Conservation (phyloP, 2,888 invertebrate species). For the Leptogaster cylindrica region DNA sequence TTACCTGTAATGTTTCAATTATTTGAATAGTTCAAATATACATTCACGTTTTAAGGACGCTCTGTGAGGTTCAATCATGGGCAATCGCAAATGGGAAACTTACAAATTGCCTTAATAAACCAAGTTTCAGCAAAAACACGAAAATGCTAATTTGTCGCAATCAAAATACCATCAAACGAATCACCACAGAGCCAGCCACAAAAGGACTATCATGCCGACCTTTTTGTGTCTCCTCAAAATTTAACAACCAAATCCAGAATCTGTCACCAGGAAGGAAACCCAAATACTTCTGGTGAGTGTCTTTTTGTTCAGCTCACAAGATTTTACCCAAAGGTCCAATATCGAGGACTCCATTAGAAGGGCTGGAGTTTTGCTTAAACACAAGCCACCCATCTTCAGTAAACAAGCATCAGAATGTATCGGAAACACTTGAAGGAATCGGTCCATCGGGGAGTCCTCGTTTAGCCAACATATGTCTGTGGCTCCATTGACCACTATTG, state of each 20-base stretch:
- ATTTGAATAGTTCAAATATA: too few species aligned
- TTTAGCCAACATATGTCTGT: constrained; percentile 33
- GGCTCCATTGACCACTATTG: constrained; percentile 18
- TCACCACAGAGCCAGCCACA: constrained; percentile 23
- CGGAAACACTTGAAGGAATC: constrained; percentile 33
- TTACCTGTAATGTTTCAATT: too few species aligned
- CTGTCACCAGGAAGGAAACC: constrained; percentile 18
- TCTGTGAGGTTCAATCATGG: too few species aligned
- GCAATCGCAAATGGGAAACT: too few species aligned
- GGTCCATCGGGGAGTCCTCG: constrained; percentile 16
- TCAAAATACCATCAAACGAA: constrained; percentile 34
- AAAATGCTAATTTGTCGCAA: constrained; percentile 41
- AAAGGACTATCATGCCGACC: constrained; percentile 29
- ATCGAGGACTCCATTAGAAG: constrained; percentile 13
- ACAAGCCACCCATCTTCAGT: constrained; percentile 18
- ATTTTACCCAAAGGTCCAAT: constrained; percentile 30
- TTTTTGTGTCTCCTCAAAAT: constrained; percentile 32
- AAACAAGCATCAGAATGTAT: constrained; percentile 26
- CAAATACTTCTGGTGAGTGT: constrained; percentile 1
- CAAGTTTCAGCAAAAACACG: constrained; percentile 18
- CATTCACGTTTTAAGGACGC: too few species aligned
- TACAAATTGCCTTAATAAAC: too few species aligned
- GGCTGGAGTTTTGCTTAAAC: constrained; percentile 15
- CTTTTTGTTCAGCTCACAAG: not conserved
- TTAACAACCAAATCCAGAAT: constrained; percentile 29